Conservation (phyloP, 2,113 vertebrate species). For the Sciurus niger region DNA sequence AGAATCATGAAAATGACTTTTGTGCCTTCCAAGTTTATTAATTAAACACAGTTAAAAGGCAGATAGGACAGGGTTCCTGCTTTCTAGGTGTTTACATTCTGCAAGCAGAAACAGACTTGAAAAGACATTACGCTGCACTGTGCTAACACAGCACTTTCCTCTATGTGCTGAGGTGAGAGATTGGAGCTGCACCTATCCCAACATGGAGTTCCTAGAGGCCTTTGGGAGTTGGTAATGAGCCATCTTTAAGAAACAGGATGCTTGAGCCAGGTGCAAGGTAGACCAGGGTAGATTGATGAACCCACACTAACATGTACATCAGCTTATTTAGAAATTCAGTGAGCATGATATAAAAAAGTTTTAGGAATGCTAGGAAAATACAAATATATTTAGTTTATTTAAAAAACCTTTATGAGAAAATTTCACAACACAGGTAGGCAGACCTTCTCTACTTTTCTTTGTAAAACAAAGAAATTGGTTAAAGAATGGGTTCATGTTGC, state of each 20-base stretch:
- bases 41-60: slow-evolving; percentile 14
- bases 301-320: neutral
- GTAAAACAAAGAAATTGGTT: slow-evolving; percentile 46
- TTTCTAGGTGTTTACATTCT: slow-evolving; percentile 29
- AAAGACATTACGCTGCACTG: neutral
- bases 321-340: slow-evolving; percentile 11
- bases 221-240: neutral
- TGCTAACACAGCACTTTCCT: neutral
- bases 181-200: neutral
- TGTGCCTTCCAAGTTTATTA: neutral
- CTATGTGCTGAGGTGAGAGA: neutral
- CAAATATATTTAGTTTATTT: slow-evolving; percentile 59
- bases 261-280: neutral
- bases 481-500: slow-evolving; percentile 56
- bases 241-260: neutral
- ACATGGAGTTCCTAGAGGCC: neutral
- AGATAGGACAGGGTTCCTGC: neutral
- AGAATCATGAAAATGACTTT: slow-evolving; percentile 3
- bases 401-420: slow-evolving; percentile 46
- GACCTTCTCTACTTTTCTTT: slow-evolving; percentile 1
- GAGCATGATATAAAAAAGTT: slow-evolving; percentile 12
- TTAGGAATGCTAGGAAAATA: slow-evolving; percentile 60
- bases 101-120: neutral
- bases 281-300: neutral
- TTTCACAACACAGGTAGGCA: neutral